Base-by-base conservation (phyloP, 2,113 vertebrate genomes). In the Pituophis catenifer region DNA sequence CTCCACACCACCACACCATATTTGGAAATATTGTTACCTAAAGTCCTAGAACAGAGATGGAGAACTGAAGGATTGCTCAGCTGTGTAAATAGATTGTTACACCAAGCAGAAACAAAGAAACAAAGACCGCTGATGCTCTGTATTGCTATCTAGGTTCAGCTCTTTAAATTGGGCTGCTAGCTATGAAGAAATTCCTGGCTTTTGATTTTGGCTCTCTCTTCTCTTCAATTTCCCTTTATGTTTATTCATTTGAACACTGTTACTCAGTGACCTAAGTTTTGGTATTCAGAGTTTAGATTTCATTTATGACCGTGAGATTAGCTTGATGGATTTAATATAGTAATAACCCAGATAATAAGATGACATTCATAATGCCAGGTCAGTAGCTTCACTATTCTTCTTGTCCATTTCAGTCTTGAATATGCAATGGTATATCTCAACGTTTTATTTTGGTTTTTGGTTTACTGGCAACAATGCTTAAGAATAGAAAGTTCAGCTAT, bases 381-480 rank as follows among this genome's bases (percentile, higher is more conserved):
- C 19, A n/a, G 44, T 87, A 52, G 87, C 24, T 57, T 70, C 15
- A 11, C 52, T 89, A 29, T 91, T 24, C 23, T 44, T n/a, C 38
- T 81, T 24, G 0, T 8, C 50, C 0, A 13, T 85, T 33, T 54
- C 86, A 58, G 58, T n/a, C 58, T 70, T 57, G 24, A 11, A 38
- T 1, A 44, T 26, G 33, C 15, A 75, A 86, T 65, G 70, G 0
- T 12, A 33, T 44, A 24, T 54, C 15, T 58, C 38, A 24, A 50
- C 0, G 0, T 19, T 93, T 91, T n/a, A 21, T 23, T 0, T 0
- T 0, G 3, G 50, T 53, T 54, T 48, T 48, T 17, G 12, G 53
- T 15, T 86, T 89, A 53, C 50, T 87, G 88, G 38, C 48, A 57
- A 70, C 29, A 86, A 57, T 11, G 9, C 38, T 38, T 21, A 55